Percentiles rank a stretch among this genome's conserved stretches.
Evolutionary conservation across 2,797 vertebrate genomes (phyloP).

Genomic region (Limnodromus scolopaceus): DNA sequence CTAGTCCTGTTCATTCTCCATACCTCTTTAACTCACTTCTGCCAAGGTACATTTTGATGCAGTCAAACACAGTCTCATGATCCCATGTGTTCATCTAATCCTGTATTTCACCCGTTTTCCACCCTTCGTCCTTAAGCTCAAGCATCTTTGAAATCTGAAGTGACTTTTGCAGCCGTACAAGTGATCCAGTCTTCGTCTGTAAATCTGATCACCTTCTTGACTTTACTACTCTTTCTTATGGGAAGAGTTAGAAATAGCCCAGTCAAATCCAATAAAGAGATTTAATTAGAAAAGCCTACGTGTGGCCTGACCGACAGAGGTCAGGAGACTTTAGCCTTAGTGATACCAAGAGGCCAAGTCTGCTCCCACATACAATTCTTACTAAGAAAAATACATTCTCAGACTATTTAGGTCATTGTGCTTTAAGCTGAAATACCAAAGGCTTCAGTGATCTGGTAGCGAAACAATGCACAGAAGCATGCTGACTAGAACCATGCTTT

Average conservation of each 20-base stretch:
- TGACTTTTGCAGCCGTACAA: background rate
- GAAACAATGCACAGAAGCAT: background rate
- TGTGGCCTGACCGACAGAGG: background rate
- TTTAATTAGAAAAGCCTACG: background rate
- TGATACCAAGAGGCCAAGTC: constrained; percentile 3
- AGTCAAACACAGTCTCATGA: background rate
- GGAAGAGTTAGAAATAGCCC: background rate
- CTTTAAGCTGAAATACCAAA: constrained; percentile 45
- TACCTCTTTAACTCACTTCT: background rate
- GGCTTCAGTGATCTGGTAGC: background rate
- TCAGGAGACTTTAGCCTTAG: background rate
- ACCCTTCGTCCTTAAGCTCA: background rate
- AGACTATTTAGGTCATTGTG: constrained; percentile 53
- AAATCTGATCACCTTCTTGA: background rate
- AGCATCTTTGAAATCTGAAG: background rate
- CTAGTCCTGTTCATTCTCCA: background rate
- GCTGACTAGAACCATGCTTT: background rate
- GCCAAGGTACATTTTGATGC: background rate
- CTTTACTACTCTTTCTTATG: background rate
- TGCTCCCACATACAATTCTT: background rate
- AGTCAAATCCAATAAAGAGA: background rate
- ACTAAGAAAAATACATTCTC: constrained; percentile 58
- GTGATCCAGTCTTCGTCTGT: background rate
- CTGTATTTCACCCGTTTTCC: background rate
- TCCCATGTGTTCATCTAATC: background rate